A percentile compares a stretch with the other conserved stretches of the same genome.
Conservation (phyloP, 2,797 vertebrate species). For the Aratinga solstitialis region DNA sequence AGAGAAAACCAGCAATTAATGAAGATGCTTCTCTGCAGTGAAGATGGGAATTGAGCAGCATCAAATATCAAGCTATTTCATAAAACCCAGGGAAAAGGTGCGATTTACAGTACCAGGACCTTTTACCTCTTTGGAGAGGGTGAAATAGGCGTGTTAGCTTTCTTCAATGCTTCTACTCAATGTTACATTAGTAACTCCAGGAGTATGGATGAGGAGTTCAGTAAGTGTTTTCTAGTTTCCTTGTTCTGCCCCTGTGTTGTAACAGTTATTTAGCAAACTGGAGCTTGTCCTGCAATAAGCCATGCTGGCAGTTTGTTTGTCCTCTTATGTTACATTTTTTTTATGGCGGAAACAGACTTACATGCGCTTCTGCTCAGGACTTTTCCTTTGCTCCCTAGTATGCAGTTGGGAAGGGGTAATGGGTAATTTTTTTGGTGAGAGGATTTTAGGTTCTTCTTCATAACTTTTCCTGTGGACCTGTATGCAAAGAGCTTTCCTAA, state of each 20-base stretch:
- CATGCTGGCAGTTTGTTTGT: background rate
- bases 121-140: background rate
- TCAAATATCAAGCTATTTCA: background rate
- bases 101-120: background rate
- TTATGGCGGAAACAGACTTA: background rate
- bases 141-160: background rate
- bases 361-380: background rate
- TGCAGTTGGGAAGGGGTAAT: background rate
- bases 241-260: background rate
- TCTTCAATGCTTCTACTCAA: background rate
- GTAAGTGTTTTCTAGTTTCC: background rate
- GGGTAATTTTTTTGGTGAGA: background rate
- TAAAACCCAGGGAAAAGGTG: background rate
- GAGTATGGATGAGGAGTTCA: background rate
- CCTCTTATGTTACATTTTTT: constrained; percentile 2
- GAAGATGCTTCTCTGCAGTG: background rate
- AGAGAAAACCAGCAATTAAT: background rate
- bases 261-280: background rate
- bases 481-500: background rate
- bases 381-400: background rate
- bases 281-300: background rate
- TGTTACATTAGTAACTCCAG: background rate
- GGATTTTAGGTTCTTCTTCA: background rate
- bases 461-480: background rate
- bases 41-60: background rate